Conservation (phyloP, 2,113 vertebrate species). For the Chamaetylas fuelleborni region DNA sequence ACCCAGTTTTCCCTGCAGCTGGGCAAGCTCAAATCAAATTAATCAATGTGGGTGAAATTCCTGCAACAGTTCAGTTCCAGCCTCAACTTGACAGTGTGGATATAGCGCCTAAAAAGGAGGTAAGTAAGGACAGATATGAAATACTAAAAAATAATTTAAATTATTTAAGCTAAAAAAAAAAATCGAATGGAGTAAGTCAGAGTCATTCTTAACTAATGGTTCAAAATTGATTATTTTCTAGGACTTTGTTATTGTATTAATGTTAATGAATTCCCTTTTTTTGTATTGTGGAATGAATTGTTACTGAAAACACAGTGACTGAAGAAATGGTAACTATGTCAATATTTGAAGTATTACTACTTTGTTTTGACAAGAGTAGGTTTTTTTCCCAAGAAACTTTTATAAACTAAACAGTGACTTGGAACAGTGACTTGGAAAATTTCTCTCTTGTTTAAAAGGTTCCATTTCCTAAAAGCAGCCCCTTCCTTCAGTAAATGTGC, state of each 20-base stretch:
- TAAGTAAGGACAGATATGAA: slow-evolving; percentile 12
- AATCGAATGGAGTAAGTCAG: background rate
- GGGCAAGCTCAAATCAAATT: slow-evolving; percentile 82
- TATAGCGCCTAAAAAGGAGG: background rate
- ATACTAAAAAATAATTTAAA: background rate
- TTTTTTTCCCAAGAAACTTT: background rate
- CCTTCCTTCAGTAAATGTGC: background rate
- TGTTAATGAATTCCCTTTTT: background rate
- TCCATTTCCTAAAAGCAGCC: background rate
- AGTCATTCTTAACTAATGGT: background rate
- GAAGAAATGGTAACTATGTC: background rate
- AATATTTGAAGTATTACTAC: background rate
- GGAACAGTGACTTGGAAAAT: background rate
- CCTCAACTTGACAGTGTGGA: fast-evolving
- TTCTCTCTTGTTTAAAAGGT: background rate
- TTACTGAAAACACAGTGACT: background rate
- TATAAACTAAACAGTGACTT: background rate
- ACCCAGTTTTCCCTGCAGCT: slow-evolving; percentile 81
- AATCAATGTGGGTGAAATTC: slow-evolving; percentile 74
- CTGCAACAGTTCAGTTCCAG: background rate
- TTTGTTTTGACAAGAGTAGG: background rate
- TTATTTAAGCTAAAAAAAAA: background rate
- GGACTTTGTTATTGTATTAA: background rate
- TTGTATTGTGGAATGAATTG: background rate
- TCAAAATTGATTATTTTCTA: background rate